Percentiles rank a stretch among this genome's conserved stretches.
phyloP scores from a whole-genome alignment of 2,113 vertebrate genomes.

The Apaloderma vittatum region DNA sequence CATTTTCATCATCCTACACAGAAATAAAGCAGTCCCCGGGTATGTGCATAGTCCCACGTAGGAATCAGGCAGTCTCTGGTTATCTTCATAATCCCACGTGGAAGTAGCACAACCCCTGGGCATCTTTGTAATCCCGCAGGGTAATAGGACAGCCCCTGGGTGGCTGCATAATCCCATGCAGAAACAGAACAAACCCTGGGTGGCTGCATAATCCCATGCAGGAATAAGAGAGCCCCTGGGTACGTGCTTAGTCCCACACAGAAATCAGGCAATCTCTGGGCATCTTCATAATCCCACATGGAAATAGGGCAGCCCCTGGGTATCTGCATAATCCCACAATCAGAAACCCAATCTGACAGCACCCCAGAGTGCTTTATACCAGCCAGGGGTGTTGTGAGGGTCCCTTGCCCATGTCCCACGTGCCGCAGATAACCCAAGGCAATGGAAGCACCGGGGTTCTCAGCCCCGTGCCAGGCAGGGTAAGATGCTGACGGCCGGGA shows the following conservation, averaged over 20 bases:
- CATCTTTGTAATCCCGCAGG: not conserved
- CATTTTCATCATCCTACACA: not conserved
- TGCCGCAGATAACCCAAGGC: fast-evolving
- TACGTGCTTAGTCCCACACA: too few species aligned
- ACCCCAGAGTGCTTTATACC: not conserved
- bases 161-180: not conserved
- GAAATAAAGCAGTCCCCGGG: not conserved
- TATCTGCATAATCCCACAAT: too few species aligned
- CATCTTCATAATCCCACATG: too few species aligned
- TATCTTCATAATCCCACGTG: not conserved
- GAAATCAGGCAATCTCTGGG: too few species aligned
- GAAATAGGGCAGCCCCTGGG: too few species aligned
- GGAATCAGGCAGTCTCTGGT: not conserved
- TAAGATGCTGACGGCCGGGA: fast-evolving
- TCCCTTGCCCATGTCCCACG: fast-evolving
- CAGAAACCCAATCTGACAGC: too few species aligned
- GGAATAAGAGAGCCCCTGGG: too few species aligned
- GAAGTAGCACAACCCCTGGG: not conserved
- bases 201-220: too few species aligned
- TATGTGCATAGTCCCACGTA: fast-evolving
- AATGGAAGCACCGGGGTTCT: fast-evolving
- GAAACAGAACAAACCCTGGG: too few species aligned
- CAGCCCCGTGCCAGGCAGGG: fast-evolving
- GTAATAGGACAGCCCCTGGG: not conserved
- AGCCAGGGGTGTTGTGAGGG: fast-evolving